Percentiles rank a stretch among this genome's conserved stretches.
phyloP scores from a whole-genome alignment of 2,113 vertebrate genomes.

The Zosterops pallidus region DNA sequence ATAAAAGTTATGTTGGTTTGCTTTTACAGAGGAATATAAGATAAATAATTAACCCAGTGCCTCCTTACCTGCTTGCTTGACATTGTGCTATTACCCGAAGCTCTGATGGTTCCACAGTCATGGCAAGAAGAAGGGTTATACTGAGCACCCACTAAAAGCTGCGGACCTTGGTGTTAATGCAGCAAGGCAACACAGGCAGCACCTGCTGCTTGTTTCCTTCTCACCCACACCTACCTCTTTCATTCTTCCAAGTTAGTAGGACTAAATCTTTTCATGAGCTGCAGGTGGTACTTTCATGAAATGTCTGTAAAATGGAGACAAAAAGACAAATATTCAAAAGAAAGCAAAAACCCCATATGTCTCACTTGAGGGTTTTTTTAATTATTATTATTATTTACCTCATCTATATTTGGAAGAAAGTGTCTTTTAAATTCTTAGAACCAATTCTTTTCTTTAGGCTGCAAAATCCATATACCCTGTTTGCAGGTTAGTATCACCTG shows the following conservation, averaged over 20 bases:
- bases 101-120: not conserved
- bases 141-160: not conserved
- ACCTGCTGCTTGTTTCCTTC: not conserved
- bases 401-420: not conserved
- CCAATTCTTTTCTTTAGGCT: not conserved
- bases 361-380: not conserved
- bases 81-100: not conserved
- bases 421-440: not conserved
- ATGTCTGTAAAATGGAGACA: not conserved
- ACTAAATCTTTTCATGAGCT: not conserved
- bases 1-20: not conserved
- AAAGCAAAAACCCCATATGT: not conserved
- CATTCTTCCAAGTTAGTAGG: not conserved
- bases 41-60: not conserved
- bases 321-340: not conserved
- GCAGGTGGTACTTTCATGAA: not conserved
- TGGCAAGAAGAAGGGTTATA: not conserved
- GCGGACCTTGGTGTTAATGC: not conserved
- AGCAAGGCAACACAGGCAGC: not conserved
- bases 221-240: not conserved
- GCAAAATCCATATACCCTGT: not conserved
- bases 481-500: not conserved
- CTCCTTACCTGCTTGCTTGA: not conserved
- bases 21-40: not conserved
- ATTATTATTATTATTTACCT: not conserved